phyloP scores from a whole-genome alignment of 2,113 vertebrate genomes.

The Leuciscus idus region DNA sequence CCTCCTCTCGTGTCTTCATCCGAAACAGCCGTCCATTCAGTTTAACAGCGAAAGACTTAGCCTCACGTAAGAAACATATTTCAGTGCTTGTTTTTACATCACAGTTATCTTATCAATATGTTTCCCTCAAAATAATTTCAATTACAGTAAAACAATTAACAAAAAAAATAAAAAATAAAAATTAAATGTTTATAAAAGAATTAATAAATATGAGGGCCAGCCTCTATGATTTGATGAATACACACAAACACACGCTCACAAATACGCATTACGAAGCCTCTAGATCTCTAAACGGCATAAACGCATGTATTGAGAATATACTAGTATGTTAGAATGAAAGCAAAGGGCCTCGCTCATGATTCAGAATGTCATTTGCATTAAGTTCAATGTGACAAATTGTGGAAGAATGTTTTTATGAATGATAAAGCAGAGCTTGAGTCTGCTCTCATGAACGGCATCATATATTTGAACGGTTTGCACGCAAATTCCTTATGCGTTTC shows the following conservation, averaged over 20 bases:
- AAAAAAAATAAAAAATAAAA: neutral
- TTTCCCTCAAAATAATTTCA: constrained; percentile 17
- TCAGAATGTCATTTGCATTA: neutral
- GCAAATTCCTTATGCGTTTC: neutral
- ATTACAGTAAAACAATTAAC: constrained; percentile 19
- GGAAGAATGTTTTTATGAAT: neutral
- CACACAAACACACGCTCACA: constrained; percentile 24
- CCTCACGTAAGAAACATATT: neutral
- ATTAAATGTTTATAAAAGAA: constrained; percentile 14
- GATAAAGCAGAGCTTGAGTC: neutral
- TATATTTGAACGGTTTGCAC: neutral
- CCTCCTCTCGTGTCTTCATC: constrained; percentile 38
- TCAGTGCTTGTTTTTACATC: constrained; percentile 42
- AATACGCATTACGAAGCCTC: constrained; percentile 16
- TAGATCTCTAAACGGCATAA: neutral
- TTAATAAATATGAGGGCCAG: constrained; percentile 59
- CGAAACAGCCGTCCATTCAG: constrained; percentile 13
- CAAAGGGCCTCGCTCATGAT: neutral
- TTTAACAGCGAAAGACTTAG: neutral
- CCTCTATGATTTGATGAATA: constrained; percentile 47
- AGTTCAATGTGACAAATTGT: neutral
- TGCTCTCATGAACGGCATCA: neutral
- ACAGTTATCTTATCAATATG: constrained; percentile 36
- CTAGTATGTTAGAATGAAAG: neutral
- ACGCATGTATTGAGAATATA: neutral